Percentiles rank a stretch among this genome's conserved stretches.
Evolutionary conservation across 2,888 invertebrate species (phyloP).

Genomic region (Neocrepidodera transversa): DNA sequence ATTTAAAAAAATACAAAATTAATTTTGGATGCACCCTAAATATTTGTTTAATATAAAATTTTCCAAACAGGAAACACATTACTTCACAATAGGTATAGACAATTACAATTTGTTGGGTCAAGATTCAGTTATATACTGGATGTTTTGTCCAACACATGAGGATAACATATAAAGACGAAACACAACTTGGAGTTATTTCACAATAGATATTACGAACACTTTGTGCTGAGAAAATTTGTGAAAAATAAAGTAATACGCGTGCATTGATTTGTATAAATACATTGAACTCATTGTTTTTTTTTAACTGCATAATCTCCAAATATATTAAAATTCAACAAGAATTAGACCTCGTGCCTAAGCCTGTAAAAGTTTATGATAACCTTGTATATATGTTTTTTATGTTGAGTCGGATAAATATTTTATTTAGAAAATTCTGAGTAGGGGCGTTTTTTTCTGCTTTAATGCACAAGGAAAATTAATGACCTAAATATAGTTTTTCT

Average conservation of each 20-base stretch:
- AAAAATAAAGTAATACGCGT: constrained; percentile 19
- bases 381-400: too few species aligned
- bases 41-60: not conserved
- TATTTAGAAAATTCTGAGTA: too few species aligned
- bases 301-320: too few species aligned
- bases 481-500: too few species aligned
- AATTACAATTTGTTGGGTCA: not conserved
- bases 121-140: not conserved
- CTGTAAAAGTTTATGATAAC: too few species aligned
- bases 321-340: too few species aligned
- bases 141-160: too few species aligned
- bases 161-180: constrained; percentile 6
- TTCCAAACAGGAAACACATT: not conserved
- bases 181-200: not conserved
- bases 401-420: too few species aligned
- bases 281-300: constrained; percentile 33
- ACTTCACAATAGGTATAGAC: not conserved
- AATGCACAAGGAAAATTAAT: too few species aligned
- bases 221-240: constrained; percentile 30
- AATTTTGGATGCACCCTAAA: constrained; percentile 6
- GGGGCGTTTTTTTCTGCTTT: too few species aligned
- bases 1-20: too few species aligned
- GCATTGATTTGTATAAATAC: constrained; percentile 22
- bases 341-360: too few species aligned
- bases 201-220: constrained; percentile 30